Percentiles rank a stretch among this genome's conserved stretches.
These are phyloP conservation scores for Chloebia gouldiae DNA, from an alignment of 2,113 vertebrate genomes.

Conservation along the genomic window DNA sequence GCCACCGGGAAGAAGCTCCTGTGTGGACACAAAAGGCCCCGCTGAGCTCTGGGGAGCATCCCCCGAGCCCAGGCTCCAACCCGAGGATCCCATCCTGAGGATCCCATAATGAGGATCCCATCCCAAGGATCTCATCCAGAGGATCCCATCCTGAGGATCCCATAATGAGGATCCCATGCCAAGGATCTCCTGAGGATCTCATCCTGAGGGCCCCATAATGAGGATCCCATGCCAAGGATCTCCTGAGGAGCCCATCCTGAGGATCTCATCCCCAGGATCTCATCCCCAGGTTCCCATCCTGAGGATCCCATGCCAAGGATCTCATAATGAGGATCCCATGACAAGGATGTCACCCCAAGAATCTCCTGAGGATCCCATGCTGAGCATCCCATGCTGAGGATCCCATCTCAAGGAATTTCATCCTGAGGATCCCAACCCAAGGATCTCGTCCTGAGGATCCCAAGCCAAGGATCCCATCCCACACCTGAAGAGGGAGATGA, in stretches of 20 bases:
- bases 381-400: fast-evolving
- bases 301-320: fast-evolving
- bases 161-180: fast-evolving
- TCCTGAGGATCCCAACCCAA: no score
- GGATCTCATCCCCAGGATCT: fast-evolving
- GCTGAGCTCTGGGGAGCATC: not conserved
- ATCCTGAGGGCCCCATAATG: fast-evolving
- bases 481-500: conserved; percentile 85
- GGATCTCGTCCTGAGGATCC: fast-evolving
- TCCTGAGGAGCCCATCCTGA: not conserved
- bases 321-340: not conserved
- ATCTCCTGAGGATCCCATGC: fast-evolving
- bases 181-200: fast-evolving
- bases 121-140: fast-evolving
- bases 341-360: fast-evolving
- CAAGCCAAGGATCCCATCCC: not conserved
- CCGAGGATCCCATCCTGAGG: not conserved
- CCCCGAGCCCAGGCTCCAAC: fast-evolving
- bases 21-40: not conserved
- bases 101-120: not conserved
- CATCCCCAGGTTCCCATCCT: not conserved
- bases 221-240: fast-evolving
- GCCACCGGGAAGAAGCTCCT: conserved; percentile 87
- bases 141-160: fast-evolving
- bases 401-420: fast-evolving